A percentile compares a stretch with the other conserved stretches of the same genome.
Conservation (phyloP, 2,888 invertebrate species). For the Theretra japonica region DNA sequence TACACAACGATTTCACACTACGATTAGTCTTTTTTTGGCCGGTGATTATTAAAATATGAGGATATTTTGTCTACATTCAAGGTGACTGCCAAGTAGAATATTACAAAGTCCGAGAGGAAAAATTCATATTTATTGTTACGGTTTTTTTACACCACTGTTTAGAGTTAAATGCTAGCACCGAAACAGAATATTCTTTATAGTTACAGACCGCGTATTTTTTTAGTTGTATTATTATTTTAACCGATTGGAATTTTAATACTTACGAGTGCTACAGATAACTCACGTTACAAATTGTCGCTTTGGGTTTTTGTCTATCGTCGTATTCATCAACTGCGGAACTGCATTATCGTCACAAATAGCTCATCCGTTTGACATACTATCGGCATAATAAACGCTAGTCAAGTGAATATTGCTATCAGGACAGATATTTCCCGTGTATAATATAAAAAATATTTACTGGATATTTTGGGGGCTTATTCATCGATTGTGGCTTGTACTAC, state of each 20-base stretch:
- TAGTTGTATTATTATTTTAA: too few species aligned
- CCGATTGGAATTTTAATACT: neutral
- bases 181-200: too few species aligned
- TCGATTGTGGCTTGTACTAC: too few species aligned
- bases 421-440: too few species aligned
- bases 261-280: neutral
- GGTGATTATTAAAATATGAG: neutral
- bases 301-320: conserved; percentile 3
- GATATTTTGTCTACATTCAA: neutral
- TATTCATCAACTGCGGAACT: neutral
- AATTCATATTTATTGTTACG: neutral
- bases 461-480: too few species aligned
- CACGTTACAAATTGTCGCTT: neutral
- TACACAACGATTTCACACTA: neutral
- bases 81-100: neutral
- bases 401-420: too few species aligned
- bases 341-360: conserved; percentile 5
- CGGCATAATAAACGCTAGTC: neutral
- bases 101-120: neutral
- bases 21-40: neutral
- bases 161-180: too few species aligned
- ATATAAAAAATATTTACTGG: too few species aligned
- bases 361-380: conserved; percentile 21
- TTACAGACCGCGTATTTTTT: too few species aligned
- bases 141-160: too few species aligned